Evolutionary conservation across 2,888 invertebrate species (phyloP).

Genomic region (Glaucopsyche alexis): DNA sequence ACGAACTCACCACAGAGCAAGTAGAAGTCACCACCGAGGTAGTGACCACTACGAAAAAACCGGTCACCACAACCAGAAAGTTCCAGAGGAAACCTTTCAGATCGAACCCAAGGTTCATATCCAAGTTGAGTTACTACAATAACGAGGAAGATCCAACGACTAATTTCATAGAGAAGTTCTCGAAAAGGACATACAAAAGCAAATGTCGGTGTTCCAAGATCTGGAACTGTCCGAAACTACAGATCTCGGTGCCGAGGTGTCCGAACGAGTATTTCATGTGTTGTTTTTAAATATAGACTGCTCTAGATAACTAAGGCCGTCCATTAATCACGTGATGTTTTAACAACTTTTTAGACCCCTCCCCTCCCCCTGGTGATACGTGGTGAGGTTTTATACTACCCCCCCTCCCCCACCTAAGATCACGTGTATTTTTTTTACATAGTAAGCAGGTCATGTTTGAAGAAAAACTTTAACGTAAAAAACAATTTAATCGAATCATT

Average conservation of each 20-base stretch:
- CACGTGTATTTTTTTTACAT: too few species aligned
- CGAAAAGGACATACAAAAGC: conserved; percentile 59
- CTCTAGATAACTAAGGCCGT: not conserved
- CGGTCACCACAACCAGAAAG: conserved; percentile 41
- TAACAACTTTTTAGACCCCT: too few species aligned
- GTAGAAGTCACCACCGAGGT: conserved; percentile 39
- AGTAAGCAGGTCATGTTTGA: too few species aligned
- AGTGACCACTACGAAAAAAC: conserved; percentile 36
- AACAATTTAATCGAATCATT: too few species aligned
- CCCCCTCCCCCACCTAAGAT: too few species aligned
- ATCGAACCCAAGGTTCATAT: conserved; percentile 48
- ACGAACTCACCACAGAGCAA: conserved; percentile 36
- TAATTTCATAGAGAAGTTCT: conserved; percentile 54
- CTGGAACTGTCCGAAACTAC: conserved; percentile 72
- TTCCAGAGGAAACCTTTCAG: conserved; percentile 38
- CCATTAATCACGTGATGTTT: too few species aligned
- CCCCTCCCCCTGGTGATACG: too few species aligned
- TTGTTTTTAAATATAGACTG: conserved; percentile 54
- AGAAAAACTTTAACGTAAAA: too few species aligned
- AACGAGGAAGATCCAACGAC: conserved; percentile 45
- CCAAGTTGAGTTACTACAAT: conserved; percentile 60
- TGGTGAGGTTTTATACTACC: too few species aligned
- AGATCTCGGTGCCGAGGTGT: conserved; percentile 70
- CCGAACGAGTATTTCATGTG: conserved; percentile 73
- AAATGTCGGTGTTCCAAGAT: conserved; percentile 72